phyloP scores from a whole-genome alignment of 2,797 vertebrate species.

The Parauchenoglanis ngamensis region DNA sequence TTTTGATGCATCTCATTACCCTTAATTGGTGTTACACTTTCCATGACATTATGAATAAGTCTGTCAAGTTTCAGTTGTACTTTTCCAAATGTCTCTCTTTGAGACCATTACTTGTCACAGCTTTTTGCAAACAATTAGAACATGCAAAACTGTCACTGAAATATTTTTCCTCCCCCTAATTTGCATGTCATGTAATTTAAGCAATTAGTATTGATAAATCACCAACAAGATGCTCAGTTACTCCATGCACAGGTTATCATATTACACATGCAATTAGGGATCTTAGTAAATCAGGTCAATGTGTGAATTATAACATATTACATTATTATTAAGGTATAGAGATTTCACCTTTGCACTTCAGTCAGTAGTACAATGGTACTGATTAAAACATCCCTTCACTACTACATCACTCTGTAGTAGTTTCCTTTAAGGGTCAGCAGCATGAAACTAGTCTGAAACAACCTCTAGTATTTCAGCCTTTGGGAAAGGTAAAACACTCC shows the following conservation, averaged over 20 bases:
- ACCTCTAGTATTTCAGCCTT: background rate
- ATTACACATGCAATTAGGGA: constrained; percentile 2
- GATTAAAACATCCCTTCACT: background rate
- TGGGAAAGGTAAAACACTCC: background rate
- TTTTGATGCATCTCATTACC: background rate
- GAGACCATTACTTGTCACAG: background rate
- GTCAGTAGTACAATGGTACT: constrained; percentile 1
- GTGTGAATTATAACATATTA: background rate
- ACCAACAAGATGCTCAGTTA: background rate
- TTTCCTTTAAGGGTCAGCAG: background rate
- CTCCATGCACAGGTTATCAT: background rate
- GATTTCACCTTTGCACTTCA: constrained; percentile 2
- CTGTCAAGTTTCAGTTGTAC: background rate
- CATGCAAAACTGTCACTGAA: background rate
- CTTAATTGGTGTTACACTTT: background rate
- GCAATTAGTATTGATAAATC: constrained; percentile 8
- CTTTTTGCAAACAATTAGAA: background rate
- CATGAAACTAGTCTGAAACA: background rate
- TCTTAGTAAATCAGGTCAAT: background rate
- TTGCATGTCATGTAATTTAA: background rate
- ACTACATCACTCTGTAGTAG: background rate
- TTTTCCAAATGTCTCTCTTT: background rate
- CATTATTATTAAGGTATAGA: background rate
- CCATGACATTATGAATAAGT: background rate
- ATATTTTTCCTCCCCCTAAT: background rate